Evolutionary conservation across 2,888 invertebrate genomes (phyloP).

Genomic region (Dione juno): DNA sequence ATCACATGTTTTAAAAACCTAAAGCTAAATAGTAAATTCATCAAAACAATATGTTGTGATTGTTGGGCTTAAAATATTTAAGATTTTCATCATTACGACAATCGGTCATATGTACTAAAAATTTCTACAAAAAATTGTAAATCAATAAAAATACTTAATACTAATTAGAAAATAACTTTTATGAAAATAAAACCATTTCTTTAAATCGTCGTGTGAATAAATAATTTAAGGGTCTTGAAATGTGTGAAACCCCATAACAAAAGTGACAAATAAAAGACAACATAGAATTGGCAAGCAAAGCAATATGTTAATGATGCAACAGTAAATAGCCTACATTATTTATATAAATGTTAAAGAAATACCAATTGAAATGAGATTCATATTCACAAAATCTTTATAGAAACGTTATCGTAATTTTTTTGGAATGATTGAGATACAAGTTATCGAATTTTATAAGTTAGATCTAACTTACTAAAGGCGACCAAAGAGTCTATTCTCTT

Average conservation of each 20-base stretch:
- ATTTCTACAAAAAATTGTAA: conserved; percentile 4
- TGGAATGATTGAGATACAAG: conserved; percentile 2
- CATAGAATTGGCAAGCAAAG: conserved; percentile 13
- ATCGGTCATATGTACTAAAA: background rate
- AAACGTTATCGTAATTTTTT: background rate
- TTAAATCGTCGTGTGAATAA: background rate
- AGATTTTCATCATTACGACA: background rate
- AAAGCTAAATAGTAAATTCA: conserved; percentile 25
- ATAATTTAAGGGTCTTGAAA: no score
- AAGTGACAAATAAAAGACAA: background rate
- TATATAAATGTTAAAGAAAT: conserved; percentile 4
- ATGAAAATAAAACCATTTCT: background rate
- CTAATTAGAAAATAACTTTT: background rate
- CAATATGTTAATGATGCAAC: background rate
- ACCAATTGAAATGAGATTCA: conserved; percentile 36
- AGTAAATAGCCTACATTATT: background rate
- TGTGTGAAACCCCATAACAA: no score
- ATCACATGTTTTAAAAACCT: conserved; percentile 22
- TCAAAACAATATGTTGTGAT: conserved; percentile 13
- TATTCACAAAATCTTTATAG: background rate
- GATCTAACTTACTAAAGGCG: background rate
- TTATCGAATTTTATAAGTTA: background rate
- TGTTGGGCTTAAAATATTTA: conserved; percentile 1
- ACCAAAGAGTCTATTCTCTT: background rate
- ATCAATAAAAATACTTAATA: background rate